Base-by-base conservation (phyloP, 2,113 vertebrate genomes). In the Hemibagrus wyckioides region DNA sequence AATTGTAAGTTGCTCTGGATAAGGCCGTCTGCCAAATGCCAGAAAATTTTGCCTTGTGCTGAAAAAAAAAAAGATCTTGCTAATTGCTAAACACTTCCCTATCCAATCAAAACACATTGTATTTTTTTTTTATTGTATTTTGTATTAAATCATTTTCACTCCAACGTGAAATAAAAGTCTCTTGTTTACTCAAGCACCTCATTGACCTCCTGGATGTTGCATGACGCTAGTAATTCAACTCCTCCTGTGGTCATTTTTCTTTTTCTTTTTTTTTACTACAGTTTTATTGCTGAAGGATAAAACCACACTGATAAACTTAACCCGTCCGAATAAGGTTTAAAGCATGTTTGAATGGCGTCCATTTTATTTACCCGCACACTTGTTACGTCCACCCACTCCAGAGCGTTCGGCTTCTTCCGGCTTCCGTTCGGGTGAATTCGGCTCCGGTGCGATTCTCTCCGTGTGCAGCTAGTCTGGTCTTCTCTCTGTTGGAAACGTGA, bases 401-500 rank as follows among this genome's bases (percentile, higher is more conserved):
- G 15, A 1, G 17, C 33, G 15, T 69, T 39, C 67, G 67, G 65
- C 30, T 28, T 61, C 54, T 57, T 61, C 6, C 65, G 65, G 65
- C 15, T 7, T 0, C n/a, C 15, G 5, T 8, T 41, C 69, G 69
- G 33, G 19, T 75, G 0, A 3, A 23, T 6, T 48, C 73, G 73
- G 41, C 69, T 23, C 17, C 21, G 39, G 77, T 56, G 19, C 77
- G 77, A 80, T 2, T 57, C 0, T 21, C 52, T 57, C 54, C 11
- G 84, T 25, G 23, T 57, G 94, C 91, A 84, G 90, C 85, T 91
- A 57, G 28, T 86, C 28, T 0, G 13, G 94, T 11, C 94, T 96
- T 80, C 39, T 36, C 50, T 80, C 21, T 15, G 81, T 52, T 85
- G 90, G 85, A 89, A 92, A 92, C 92, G 89, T 90, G 92, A 94